Evolutionary conservation across 1,140 invertebrate species (phyloP), one percentile per base, ranked within the genome.

Genomic region (Rhyacophila brunnea): DNA sequence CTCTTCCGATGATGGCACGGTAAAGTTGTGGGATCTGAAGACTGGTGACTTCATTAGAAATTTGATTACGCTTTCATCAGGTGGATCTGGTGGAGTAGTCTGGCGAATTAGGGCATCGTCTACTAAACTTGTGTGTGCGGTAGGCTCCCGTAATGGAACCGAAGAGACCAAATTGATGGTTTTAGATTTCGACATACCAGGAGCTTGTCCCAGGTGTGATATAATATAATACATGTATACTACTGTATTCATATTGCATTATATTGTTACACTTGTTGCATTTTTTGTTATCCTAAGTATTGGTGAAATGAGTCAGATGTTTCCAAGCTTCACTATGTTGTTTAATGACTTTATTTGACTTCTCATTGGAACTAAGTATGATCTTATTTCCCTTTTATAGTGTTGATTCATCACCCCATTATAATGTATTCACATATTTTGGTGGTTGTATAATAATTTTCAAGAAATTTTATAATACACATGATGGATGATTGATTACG

Each of bases 111-210:
- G 81, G 43, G 94, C 96, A 28, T 97, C 91, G 66, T 92, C 96
- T 67, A 98, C 96, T 1, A 96, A 97, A 78, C 83, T 99, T 40
- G 95, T 99, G 35, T 99, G 96, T 80, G 96, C 97, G 0, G 96
- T 99, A 2, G 97, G 97, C 44, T 98, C 94, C 66, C 85, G 97
- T 9, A 99, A 99, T 71, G 95, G 96, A 17, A 99, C 96, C 0
- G 97, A 99, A 78, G 96, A 99, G 78, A 99, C 98, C 0, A 99
- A 99, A 78, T 83, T 99, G 6, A 84, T 99, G 60, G 95, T 99
- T 9, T 81, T 99, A 47, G 95, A 99, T 77, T 99, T 99, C 79
- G 95, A 98, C 74, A 88, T 92, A 38, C 91, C 95, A 57, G 81
- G 81, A 32, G 79, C 81, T 18, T 83, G 82, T 69, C 72, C 77